A percentile compares a stretch with the other conserved stretches of the same genome.
phyloP scores from a whole-genome alignment of 2,113 vertebrate species.

The Delphinus delphis region DNA sequence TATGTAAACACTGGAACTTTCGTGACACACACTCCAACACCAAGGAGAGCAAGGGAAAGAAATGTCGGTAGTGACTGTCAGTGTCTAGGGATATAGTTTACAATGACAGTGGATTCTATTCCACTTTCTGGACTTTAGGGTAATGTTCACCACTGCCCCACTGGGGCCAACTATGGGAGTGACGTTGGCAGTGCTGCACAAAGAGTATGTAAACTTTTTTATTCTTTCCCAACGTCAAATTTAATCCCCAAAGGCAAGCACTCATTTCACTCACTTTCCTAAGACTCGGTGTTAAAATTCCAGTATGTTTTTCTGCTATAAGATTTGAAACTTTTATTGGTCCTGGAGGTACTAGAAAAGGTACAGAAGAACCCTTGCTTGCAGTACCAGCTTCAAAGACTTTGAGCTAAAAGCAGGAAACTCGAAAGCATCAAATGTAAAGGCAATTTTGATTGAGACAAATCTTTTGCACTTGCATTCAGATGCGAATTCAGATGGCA shows the following conservation, averaged over 20 bases:
- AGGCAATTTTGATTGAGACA: neutral
- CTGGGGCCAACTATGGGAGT: neutral
- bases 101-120: neutral
- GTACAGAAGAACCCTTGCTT: neutral
- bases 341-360: neutral
- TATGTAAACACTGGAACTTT: neutral
- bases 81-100: neutral
- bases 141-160: neutral
- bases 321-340: slow-evolving; percentile 39
- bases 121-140: neutral
- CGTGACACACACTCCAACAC: neutral
- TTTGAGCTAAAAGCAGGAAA: neutral
- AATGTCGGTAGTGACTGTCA: neutral
- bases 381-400: neutral
- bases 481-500: neutral
- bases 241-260: neutral
- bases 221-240: neutral
- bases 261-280: neutral
- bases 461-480: neutral
- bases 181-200: neutral
- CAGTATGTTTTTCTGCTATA: slow-evolving; percentile 28
- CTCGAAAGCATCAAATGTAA: neutral
- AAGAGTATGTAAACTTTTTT: neutral
- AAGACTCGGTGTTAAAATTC: neutral
- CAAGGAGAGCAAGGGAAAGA: neutral